Percentiles rank a stretch among this genome's conserved stretches.
Evolutionary conservation across 92 coral and sea anemone species (phyloP).

Genomic region (Porites cylindrica): DNA sequence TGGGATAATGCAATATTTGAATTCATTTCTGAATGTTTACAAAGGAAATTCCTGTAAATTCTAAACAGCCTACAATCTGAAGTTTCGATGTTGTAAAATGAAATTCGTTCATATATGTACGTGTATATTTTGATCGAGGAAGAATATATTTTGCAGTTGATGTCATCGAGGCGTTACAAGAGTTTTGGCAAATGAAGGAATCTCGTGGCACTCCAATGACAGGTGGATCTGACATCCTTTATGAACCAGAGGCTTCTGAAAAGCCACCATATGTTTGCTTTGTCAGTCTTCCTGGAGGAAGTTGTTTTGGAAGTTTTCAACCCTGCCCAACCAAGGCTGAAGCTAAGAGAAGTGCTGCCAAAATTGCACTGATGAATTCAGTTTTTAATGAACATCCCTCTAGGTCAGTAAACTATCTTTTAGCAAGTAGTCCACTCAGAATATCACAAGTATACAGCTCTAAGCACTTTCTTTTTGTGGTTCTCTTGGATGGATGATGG

Average conservation of each 20-base stretch:
- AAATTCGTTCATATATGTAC: too few species aligned
- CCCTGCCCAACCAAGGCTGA: slow-evolving; percentile 93
- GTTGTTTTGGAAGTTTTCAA: slow-evolving; percentile 95
- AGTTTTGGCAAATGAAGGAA: slow-evolving; percentile 94
- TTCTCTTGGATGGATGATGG: too few species aligned
- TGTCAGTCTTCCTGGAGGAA: slow-evolving; percentile 93
- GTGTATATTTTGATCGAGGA: too few species aligned
- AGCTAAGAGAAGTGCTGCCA: slow-evolving; percentile 90
- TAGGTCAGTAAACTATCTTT: slow-evolving; percentile 52
- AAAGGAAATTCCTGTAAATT: too few species aligned
- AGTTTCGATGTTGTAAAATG: too few species aligned
- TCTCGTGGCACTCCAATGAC: slow-evolving; percentile 48
- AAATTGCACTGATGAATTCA: slow-evolving; percentile 95
- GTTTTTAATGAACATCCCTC: slow-evolving; percentile 96
- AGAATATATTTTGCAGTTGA: slow-evolving; percentile 50
- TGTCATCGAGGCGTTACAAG: slow-evolving; percentile 89
- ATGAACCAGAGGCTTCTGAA: slow-evolving; percentile 83
- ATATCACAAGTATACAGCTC: too few species aligned
- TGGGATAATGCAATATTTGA: too few species aligned
- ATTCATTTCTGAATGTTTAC: too few species aligned
- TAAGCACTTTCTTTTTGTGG: too few species aligned
- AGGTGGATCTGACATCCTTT: slow-evolving; percentile 58
- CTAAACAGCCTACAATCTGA: too few species aligned
- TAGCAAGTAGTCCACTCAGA: too few species aligned
- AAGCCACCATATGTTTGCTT: slow-evolving; percentile 92